phyloP scores from a whole-genome alignment of 2,113 vertebrate genomes.

The Narcine bancroftii region DNA sequence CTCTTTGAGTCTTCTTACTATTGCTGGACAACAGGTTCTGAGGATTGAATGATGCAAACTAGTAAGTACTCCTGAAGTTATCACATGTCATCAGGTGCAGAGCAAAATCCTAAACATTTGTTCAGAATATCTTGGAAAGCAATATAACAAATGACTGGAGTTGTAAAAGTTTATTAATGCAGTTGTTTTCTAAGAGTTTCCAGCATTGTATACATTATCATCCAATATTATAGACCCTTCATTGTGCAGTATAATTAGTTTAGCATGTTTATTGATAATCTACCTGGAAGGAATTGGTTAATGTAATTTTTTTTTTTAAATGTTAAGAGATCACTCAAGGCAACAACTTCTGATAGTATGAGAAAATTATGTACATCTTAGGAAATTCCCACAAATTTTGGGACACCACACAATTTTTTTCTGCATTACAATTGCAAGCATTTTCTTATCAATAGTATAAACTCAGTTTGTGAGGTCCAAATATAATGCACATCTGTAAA shows the following conservation, averaged over 20 bases:
- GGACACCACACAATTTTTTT: background rate
- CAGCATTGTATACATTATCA: no score
- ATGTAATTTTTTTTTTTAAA: no score
- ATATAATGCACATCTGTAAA: background rate
- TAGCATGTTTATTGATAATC: background rate
- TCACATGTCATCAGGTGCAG: no score
- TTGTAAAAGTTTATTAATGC: no score
- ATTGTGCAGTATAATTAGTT: no score
- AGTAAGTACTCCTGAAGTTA: no score
- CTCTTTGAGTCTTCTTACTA: background rate
- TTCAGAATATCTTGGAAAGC: background rate
- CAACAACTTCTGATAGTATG: background rate
- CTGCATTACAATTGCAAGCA: background rate
- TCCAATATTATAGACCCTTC: no score
- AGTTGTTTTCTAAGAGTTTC: no score
- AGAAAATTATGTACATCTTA: background rate
- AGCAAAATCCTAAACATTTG: background rate
- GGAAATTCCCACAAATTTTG: background rate
- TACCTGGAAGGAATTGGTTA: background rate
- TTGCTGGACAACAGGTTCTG: background rate
- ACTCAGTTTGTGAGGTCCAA: conserved; percentile 9
- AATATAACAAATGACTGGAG: background rate
- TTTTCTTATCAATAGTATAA: background rate
- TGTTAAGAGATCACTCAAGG: no score
- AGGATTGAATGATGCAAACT: background rate